Evolutionary conservation across 1,140 invertebrate genomes (phyloP), one percentile per base, ranked within the genome.

Genomic region (Ips typographus): DNA sequence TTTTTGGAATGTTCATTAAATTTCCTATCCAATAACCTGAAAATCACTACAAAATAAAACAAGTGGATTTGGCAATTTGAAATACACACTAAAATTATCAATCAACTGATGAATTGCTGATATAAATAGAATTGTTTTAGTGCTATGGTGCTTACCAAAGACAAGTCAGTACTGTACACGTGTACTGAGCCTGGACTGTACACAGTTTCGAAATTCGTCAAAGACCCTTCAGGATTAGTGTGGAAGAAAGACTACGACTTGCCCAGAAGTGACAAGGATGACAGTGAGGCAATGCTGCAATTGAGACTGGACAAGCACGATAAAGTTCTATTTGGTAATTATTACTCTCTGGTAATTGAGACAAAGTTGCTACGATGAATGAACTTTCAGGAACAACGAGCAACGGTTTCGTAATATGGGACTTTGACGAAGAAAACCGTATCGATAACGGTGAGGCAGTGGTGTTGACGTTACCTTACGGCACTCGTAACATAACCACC

Each of bases 401-500:
- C 4, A 91, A 92, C 73, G 92, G 93, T 1, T 94, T 93, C 76
- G 82, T 90, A 36, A 85, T 93, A 7, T 92, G 90, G 90, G 87
- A 90, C 75, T 85, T 89, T 41, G 81, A 82, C 43, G 77, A 77
- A 37, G 75, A 79, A 43, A 73, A 77, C 8, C 73, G 76, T 36
- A 76, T 82, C 3, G 40, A 61, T n/a, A 74, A 74, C 5, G 73
- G 78, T 36, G 83, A 85, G 72, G 88, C 88, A 2, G 85, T 90
- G 70, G 87, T 91, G 4, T 79, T 98, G 7, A 84, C 86, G 43
- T 81, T 98, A 37, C 95, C 95, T 0, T 92, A 95, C 72, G 94
- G 94, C 0, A 92, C 95, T 2, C 83, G 95, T 56, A 98, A 98
- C 78, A 98, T 98, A 60, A 94, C 92, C 4, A 95, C 93, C 0